Base-by-base conservation (phyloP, 2,113 vertebrate genomes). In the Geococcyx californianus region DNA sequence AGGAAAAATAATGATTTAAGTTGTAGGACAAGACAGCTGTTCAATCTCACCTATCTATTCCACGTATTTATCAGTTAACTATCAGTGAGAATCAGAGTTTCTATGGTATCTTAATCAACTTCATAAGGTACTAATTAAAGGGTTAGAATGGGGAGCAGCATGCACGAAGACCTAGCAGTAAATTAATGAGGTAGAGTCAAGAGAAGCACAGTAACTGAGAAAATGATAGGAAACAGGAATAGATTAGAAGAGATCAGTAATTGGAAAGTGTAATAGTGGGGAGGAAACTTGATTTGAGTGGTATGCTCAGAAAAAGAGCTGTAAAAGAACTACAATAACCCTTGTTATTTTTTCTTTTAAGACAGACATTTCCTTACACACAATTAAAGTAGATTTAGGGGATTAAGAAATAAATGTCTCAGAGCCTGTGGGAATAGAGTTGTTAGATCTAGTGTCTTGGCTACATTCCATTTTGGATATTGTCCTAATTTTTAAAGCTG, bases 331-430 rank as follows among this genome's bases (percentile, higher is more conserved):
- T 93, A 44, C 62, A 73, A 58, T 82, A 94, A 94, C 38, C 8
- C 20, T 55, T 66, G 11, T 11, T 60, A 49, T 70, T 62, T 58
- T 89, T 82, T 49, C 33, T 82, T 87, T 91, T 75, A 89, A 78
- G 17, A 74, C 12, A 86, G 75, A 77, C 24, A 55, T 93, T 95
- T 96, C 64, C 73, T 89, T 84, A 84, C 29, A 91, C 5, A 60
- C 42, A 95, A 93, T 84, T 96, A 95, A 95, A 95, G 68, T 78
- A 90, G 47, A 84, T 94, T 92, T 91, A 24, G 40, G 21, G 44
- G 60, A 95, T 94, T 94, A 96, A 91, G 86, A 94, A 89, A 82
- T 82, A 92, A 90, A 87, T 89, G 29, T 87, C 62, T 91, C 25
- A 7, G 42, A 87, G 54, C 62, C 84, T 66, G 49, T 82, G 89